A percentile compares a stretch with the other conserved stretches of the same genome.
phyloP scores from a whole-genome alignment of 2,888 invertebrate genomes.

The Lamellibrachia satsuma region DNA sequence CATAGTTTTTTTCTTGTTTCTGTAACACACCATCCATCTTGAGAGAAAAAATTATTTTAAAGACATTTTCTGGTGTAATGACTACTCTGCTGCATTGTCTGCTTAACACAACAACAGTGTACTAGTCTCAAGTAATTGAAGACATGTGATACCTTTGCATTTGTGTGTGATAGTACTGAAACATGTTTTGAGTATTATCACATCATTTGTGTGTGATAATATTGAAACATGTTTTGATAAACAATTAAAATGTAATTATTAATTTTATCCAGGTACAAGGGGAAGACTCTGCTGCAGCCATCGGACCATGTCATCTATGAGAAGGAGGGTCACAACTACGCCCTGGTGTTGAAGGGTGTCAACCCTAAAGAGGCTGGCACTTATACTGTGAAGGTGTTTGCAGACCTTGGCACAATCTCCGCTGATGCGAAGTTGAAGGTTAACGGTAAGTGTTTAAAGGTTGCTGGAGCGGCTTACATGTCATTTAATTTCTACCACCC shows the following conservation, averaged over 20 bases:
- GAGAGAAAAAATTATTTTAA: background rate
- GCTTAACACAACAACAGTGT: background rate
- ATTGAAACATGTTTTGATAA: too few species aligned
- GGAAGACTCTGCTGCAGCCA: slow-evolving; percentile 52
- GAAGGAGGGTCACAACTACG: slow-evolving; percentile 50
- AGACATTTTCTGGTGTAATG: background rate
- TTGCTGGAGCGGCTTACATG: background rate
- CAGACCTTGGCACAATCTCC: slow-evolving; percentile 56
- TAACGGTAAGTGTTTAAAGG: slow-evolving; percentile 51
- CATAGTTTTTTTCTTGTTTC: background rate
- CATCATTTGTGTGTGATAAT: too few species aligned
- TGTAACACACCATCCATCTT: background rate
- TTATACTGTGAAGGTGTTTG: slow-evolving; percentile 56
- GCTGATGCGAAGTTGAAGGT: slow-evolving; percentile 60
- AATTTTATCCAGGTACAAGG: slow-evolving; percentile 48
- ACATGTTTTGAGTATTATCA: background rate
- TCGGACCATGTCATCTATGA: slow-evolving; percentile 52
- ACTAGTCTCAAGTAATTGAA: background rate
- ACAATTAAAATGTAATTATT: background rate
- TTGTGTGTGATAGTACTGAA: too few species aligned
- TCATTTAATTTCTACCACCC: background rate
- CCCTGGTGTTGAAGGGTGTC: slow-evolving; percentile 52
- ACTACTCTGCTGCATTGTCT: background rate
- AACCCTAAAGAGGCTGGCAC: slow-evolving; percentile 52
- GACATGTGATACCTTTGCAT: too few species aligned